Conservation (phyloP, 1,140 invertebrate species). For the Brachionus koreanus region DNA sequence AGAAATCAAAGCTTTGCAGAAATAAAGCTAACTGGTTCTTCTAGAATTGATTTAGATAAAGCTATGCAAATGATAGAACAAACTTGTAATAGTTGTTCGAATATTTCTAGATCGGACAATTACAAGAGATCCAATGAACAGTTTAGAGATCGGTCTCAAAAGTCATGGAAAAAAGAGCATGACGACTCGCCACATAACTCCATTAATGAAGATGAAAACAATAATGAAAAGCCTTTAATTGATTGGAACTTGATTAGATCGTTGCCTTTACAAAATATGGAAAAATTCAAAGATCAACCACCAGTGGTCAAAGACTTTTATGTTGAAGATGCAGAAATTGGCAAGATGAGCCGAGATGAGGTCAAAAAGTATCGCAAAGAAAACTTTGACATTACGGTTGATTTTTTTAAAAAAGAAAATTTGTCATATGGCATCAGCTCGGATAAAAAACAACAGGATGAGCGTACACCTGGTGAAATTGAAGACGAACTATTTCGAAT, state of each 20-base stretch:
- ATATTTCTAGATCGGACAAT: not conserved
- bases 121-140: not conserved
- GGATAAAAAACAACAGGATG: not conserved
- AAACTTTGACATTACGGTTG: constrained; percentile 36
- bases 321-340: not conserved
- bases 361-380: constrained; percentile 32
- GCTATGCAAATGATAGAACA: constrained; percentile 3
- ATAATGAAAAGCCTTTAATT: constrained; percentile 19
- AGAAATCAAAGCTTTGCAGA: not conserved
- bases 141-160: not conserved
- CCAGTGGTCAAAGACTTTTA: constrained; percentile 36
- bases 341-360: constrained; percentile 7
- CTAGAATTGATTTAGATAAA: constrained; percentile 17
- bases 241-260: constrained; percentile 40
- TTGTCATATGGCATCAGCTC: not conserved
- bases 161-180: not conserved
- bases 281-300: constrained; percentile 37
- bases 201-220: not conserved
- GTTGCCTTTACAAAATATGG: constrained; percentile 21
- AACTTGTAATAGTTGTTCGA: not conserved
- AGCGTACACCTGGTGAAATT: not conserved
- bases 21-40: not conserved
- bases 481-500: constrained; percentile 46
- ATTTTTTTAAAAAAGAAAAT: constrained; percentile 39
- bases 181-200: not conserved